These are phyloP conservation scores for Prunella himalayana DNA, from an alignment of 2,113 vertebrate genomes.

Conservation along the genomic window DNA sequence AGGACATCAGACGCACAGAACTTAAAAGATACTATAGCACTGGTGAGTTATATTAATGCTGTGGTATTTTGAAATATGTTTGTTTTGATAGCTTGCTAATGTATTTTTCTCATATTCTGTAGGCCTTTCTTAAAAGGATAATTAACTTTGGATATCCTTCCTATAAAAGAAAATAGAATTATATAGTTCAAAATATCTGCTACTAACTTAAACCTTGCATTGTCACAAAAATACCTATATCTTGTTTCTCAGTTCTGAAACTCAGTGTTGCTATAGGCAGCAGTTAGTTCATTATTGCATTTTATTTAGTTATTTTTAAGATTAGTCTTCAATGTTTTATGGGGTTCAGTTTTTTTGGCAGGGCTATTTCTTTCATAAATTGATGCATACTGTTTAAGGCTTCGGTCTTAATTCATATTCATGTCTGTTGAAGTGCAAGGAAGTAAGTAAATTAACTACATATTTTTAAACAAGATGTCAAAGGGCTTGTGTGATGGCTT, in stretches of 20 bases:
- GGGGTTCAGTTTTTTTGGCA: background rate
- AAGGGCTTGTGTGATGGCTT: background rate
- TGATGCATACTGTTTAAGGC: background rate
- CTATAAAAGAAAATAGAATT: background rate
- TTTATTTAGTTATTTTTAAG: background rate
- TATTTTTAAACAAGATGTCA: background rate
- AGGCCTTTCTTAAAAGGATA: background rate
- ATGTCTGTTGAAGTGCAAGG: background rate
- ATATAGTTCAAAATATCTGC: background rate
- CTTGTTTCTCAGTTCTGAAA: background rate
- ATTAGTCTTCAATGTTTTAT: background rate
- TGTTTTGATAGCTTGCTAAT: background rate
- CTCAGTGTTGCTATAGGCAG: background rate
- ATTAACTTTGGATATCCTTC: background rate
- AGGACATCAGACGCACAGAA: slow-evolving; percentile 77
- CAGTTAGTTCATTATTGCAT: background rate
- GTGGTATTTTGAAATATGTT: background rate
- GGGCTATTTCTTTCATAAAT: background rate
- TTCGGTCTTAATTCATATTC: background rate
- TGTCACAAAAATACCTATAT: background rate
- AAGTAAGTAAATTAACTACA: background rate
- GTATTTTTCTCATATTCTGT: background rate
- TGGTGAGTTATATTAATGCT: slow-evolving; percentile 49
- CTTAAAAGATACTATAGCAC: slow-evolving; percentile 75
- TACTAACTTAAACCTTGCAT: background rate